phyloP scores from a whole-genome alignment of 2,113 vertebrate species.

The Hepsetus odoe region DNA sequence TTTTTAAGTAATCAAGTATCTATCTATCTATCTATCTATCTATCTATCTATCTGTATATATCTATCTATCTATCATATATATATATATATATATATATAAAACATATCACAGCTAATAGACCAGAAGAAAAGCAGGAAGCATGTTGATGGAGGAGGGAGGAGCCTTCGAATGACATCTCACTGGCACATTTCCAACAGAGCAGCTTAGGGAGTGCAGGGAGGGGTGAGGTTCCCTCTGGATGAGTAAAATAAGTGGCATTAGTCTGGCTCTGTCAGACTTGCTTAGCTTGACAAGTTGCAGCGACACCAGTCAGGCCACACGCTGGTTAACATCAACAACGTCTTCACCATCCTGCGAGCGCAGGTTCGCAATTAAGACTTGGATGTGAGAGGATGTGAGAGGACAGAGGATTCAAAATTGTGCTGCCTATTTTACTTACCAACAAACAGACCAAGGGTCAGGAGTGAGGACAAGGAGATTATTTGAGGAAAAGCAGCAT shows the following conservation, averaged over 20 bases:
- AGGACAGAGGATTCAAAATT: too few relatives aligned
- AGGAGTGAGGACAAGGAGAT: neutral
- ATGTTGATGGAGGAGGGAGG: constrained; percentile 6
- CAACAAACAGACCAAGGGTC: neutral
- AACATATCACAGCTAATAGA: neutral
- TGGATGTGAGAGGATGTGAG: neutral
- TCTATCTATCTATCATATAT: too few relatives aligned
- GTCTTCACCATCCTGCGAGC: neutral
- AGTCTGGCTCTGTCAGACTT: constrained; percentile 39
- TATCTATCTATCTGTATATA: too few relatives aligned
- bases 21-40: too few relatives aligned
- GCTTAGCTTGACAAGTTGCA: constrained; percentile 38
- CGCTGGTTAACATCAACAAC: neutral
- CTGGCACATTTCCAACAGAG: constrained; percentile 44
- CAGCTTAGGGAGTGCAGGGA: constrained; percentile 35
- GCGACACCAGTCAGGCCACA: constrained; percentile 1
- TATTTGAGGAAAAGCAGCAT: neutral
- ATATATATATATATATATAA: too few relatives aligned
- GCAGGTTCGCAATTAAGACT: neutral
- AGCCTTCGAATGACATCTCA: constrained; percentile 9
- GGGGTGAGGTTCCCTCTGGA: constrained; percentile 15
- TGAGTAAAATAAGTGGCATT: constrained; percentile 38
- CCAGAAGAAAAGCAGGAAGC: neutral
- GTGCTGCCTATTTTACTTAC: neutral
- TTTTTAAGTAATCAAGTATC: too few relatives aligned